A percentile compares a stretch with the other conserved stretches of the same genome.
Evolutionary conservation across 2,113 vertebrate species (phyloP).

Genomic region (Parus major): DNA sequence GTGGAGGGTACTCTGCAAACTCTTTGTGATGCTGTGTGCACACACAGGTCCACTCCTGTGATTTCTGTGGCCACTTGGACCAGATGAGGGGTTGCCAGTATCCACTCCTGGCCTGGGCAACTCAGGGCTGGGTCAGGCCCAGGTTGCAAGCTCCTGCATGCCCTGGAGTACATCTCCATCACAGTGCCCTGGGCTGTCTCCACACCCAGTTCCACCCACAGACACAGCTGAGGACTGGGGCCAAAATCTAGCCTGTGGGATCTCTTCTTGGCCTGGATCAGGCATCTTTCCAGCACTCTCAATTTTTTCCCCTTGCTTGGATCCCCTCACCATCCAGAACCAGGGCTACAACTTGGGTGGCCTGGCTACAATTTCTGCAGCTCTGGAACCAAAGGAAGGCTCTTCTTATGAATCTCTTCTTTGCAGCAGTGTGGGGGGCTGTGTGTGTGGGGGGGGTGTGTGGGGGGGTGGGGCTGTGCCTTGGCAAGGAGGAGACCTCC

Average conservation of each 20-base stretch:
- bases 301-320: neutral
- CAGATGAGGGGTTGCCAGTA: neutral
- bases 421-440: neutral
- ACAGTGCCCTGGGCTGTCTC: neutral
- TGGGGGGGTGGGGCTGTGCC: too few relatives aligned
- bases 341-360: neutral
- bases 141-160: neutral
- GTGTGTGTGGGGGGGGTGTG: too few relatives aligned
- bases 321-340: neutral
- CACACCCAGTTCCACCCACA: neutral
- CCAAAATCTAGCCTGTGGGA: neutral
- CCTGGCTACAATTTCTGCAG: neutral
- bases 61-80: neutral
- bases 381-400: neutral
- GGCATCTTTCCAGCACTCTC: neutral
- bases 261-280: neutral
- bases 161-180: neutral
- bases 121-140: neutral
- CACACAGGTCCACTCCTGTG: neutral
- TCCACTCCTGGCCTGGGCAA: neutral
- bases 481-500: neutral
- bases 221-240: neutral
- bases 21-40: neutral
- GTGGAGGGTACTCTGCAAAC: neutral
- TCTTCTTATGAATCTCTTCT: neutral